Evolutionary conservation across 2,797 vertebrate genomes (phyloP).

Genomic region (Enteromius mattozi): DNA sequence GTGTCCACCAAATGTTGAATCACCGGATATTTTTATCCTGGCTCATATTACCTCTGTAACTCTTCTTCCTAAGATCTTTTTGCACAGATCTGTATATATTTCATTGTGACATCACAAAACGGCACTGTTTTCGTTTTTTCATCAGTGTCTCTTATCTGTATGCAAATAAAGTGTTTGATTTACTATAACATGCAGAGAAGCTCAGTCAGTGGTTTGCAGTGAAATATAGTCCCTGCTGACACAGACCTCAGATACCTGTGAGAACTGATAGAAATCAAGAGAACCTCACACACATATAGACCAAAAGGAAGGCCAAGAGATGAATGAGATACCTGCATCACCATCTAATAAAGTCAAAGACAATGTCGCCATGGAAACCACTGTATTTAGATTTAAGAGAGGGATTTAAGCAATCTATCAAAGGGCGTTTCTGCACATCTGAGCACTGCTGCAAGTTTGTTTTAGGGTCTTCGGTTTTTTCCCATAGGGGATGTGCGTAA

Average conservation of each 20-base stretch:
- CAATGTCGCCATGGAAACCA: constrained; percentile 64
- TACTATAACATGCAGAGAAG: constrained; percentile 41
- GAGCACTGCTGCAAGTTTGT: constrained; percentile 48
- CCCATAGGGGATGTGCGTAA: constrained; percentile 3
- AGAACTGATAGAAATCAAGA: constrained; percentile 49
- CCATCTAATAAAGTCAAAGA: constrained; percentile 60
- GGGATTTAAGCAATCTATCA: constrained; percentile 59
- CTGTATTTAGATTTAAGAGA: constrained; percentile 59
- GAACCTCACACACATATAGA: constrained; percentile 15
- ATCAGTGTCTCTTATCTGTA: constrained; percentile 25
- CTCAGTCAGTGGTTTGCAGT: constrained; percentile 32
- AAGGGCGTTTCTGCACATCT: constrained; percentile 49
- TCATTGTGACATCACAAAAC: constrained; percentile 23
- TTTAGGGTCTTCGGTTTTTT: constrained; percentile 42
- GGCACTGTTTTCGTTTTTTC: background rate
- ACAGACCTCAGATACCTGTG: constrained; percentile 19
- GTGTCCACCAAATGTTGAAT: constrained; percentile 15
- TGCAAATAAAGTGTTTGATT: constrained; percentile 49
- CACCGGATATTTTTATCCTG: constrained; percentile 13
- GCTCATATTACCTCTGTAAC: background rate
- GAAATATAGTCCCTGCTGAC: constrained; percentile 52
- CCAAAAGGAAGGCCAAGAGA: constrained; percentile 51
- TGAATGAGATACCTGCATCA: constrained; percentile 49
- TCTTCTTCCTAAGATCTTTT: constrained; percentile 17
- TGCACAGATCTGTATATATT: constrained; percentile 23